Evolutionary conservation across 2,888 invertebrate genomes (phyloP).

Genomic region (Tetramorium bicarinatum): DNA sequence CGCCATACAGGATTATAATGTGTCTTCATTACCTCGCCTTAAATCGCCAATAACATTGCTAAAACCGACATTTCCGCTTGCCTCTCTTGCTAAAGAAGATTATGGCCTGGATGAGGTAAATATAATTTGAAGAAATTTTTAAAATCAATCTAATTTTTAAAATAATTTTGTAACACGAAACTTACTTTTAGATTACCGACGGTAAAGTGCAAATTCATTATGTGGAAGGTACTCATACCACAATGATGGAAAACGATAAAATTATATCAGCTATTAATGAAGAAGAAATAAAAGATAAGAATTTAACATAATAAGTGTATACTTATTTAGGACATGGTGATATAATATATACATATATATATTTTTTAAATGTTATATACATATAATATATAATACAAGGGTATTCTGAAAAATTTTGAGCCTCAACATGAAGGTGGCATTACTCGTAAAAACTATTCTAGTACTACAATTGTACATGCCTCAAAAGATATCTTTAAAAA

Average conservation of each 20-base stretch:
- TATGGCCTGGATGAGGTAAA: slow-evolving; percentile 14
- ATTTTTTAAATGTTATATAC: no score
- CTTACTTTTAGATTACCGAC: neutral
- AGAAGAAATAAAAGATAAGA: no score
- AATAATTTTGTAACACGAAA: slow-evolving; percentile 1
- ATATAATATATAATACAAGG: no score
- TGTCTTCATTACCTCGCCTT: neutral
- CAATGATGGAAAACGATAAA: slow-evolving; percentile 2
- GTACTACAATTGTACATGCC: no score
- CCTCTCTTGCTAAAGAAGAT: neutral
- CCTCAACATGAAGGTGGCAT: no score
- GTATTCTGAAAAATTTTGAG: no score
- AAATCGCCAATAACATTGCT: slow-evolving; percentile 6
- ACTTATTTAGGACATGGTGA: no score
- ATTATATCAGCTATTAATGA: neutral
- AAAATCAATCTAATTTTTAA: neutral
- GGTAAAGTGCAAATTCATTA: slow-evolving; percentile 1
- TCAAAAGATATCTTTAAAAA: no score
- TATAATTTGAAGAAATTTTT: no score
- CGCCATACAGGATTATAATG: neutral
- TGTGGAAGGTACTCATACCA: slow-evolving; percentile 7
- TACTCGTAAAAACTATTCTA: no score
- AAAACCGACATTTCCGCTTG: neutral
- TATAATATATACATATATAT: no score
- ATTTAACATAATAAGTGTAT: no score